Conservation (phyloP, 2,113 vertebrate species). For the Mixornis gularis region DNA sequence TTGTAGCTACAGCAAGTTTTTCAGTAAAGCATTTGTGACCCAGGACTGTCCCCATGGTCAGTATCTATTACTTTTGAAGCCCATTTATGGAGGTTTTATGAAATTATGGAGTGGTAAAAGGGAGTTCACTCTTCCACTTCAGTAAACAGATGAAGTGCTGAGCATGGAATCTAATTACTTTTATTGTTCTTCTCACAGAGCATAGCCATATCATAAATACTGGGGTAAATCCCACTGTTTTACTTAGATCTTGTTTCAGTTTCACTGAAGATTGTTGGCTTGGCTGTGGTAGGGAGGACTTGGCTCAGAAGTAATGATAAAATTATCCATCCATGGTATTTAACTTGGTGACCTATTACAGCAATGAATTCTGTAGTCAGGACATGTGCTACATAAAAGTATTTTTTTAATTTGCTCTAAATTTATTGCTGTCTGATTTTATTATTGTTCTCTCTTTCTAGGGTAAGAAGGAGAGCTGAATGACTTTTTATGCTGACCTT, state of each 20-base stretch:
- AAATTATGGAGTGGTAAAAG: background rate
- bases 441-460: constrained; percentile 40
- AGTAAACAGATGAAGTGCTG: background rate
- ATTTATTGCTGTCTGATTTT: constrained; percentile 46
- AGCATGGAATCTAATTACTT: background rate
- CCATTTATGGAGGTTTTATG: background rate
- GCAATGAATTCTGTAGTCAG: constrained; percentile 8
- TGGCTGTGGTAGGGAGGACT: background rate
- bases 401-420: constrained; percentile 42
- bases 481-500: constrained; percentile 36
- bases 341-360: constrained; percentile 38
- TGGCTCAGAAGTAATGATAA: background rate
- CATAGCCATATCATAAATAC: background rate
- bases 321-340: background rate
- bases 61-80: background rate
- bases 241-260: background rate
- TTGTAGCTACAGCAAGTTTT: background rate
- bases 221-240: background rate
- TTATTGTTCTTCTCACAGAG: background rate
- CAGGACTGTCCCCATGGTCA: background rate
- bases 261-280: background rate
- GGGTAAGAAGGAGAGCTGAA: constrained; percentile 19
- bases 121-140: background rate
- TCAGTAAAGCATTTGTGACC: background rate
- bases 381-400: constrained; percentile 27